phyloP scores from a whole-genome alignment of 53 echinoderm and acorn worm genomes.

The Arbacia lixula region DNA sequence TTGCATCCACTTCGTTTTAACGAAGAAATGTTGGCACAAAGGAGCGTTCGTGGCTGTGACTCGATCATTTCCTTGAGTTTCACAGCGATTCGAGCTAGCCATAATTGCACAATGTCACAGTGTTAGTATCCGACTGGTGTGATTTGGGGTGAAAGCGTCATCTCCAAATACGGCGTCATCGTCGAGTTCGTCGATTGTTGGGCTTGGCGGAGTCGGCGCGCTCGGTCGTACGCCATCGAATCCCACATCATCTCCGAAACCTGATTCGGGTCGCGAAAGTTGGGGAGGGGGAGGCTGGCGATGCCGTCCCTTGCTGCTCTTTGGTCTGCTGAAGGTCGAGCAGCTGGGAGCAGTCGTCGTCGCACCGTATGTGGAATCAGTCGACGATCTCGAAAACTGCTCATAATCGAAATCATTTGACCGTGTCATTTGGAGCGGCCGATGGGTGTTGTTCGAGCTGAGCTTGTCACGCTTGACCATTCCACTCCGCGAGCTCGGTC shows the following conservation, averaged over 20 bases:
- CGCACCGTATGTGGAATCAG: no score
- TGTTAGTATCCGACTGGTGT: slow-evolving; percentile 9
- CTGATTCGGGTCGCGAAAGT: not conserved
- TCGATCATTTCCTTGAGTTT: no score
- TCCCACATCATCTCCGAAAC: not conserved
- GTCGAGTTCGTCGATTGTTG: slow-evolving; percentile 60
- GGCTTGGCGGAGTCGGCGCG: slow-evolving; percentile 78
- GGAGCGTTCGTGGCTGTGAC: no score
- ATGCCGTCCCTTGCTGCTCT: slow-evolving; percentile 12
- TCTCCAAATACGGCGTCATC: not conserved
- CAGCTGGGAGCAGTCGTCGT: no score
- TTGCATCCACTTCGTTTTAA: no score
- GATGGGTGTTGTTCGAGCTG: slow-evolving; percentile 11
- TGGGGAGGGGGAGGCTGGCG: slow-evolving; percentile 5
- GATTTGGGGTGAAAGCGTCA: not conserved
- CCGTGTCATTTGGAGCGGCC: slow-evolving; percentile 2
- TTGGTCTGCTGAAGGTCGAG: slow-evolving; percentile 9
- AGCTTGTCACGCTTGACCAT: not conserved
- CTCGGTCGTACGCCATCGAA: slow-evolving; percentile 49
- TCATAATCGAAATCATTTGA: not conserved
- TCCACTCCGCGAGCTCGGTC: no score
- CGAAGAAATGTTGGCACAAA: no score
- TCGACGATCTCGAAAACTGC: no score
- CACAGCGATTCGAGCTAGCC: no score
- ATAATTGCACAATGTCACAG: no score